A percentile compares a stretch with the other conserved stretches of the same genome.
Conservation (phyloP, 2,113 vertebrate genomes). For the Echinops telfairi region DNA sequence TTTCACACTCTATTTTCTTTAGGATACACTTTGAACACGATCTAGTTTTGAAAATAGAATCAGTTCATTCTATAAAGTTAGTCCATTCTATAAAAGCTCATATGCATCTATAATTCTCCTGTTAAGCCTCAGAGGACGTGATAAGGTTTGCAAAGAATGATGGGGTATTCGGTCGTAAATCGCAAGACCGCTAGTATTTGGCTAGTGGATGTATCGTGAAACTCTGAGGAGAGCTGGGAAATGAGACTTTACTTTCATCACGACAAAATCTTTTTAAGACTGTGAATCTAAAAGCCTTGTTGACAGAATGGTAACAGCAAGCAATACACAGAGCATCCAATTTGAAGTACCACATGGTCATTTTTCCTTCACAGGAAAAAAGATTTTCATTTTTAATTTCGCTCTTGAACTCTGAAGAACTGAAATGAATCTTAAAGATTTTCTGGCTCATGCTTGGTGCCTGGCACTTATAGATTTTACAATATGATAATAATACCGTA, state of each 20-base stretch:
- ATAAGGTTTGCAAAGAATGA: constrained; percentile 20
- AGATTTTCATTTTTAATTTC: constrained; percentile 6
- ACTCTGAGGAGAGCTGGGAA: background rate
- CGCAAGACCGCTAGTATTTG: background rate
- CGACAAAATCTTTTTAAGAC: constrained; percentile 11
- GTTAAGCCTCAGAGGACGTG: background rate
- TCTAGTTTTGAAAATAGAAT: constrained; percentile 40
- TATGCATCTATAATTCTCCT: background rate
- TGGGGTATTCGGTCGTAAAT: background rate
- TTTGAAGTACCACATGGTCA: background rate
- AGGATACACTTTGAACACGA: constrained; percentile 45
- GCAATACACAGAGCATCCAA: background rate
- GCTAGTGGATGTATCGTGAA: background rate
- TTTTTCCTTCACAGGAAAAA: constrained; percentile 25
- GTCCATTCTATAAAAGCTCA: background rate
- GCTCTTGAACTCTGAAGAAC: background rate
- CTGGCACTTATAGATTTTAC: constrained; percentile 29
- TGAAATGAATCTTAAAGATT: constrained; percentile 8
- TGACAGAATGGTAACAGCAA: background rate
- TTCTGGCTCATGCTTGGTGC: background rate
- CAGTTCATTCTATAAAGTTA: background rate
- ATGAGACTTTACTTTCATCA: constrained; percentile 40
- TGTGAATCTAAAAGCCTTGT: background rate
- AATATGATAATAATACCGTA: background rate
- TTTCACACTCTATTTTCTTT: constrained; percentile 19